Conservation (phyloP, 2,113 vertebrate genomes). For the Brachyhypopomus gauderio region DNA sequence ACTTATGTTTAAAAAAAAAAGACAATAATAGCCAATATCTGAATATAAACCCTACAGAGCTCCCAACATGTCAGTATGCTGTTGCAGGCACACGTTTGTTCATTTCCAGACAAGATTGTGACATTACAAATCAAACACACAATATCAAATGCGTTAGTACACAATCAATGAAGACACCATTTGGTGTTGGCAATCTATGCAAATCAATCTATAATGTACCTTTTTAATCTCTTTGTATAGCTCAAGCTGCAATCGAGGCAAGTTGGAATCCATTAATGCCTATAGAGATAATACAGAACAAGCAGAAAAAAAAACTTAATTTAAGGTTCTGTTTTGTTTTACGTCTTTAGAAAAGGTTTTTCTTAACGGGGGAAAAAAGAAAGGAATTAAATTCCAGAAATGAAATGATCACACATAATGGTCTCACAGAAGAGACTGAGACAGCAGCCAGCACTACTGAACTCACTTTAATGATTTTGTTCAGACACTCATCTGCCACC, state of each 20-base stretch:
- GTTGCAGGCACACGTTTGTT: neutral
- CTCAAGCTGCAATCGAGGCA: slow-evolving; percentile 92
- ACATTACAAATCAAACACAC: neutral
- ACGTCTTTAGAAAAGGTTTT: neutral
- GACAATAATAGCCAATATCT: neutral
- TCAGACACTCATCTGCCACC: slow-evolving; percentile 98
- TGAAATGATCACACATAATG: neutral
- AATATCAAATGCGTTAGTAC: neutral
- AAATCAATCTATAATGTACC: slow-evolving; percentile 65
- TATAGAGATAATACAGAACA: slow-evolving; percentile 60
- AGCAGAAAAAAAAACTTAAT: neutral
- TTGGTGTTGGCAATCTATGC: neutral
- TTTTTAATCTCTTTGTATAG: slow-evolving; percentile 99
- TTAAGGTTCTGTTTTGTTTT: neutral
- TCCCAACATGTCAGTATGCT: neutral
- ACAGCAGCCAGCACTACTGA: neutral
- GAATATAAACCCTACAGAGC: neutral
- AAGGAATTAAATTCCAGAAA: neutral
- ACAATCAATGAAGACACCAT: neutral
- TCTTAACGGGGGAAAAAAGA: neutral
- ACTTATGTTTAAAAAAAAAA: neutral
- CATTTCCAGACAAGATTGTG: neutral
- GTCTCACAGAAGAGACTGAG: neutral
- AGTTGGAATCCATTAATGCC: slow-evolving; percentile 98
- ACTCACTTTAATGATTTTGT: slow-evolving; percentile 98